Percentiles rank a stretch among this genome's conserved stretches.
Evolutionary conservation across 2,888 invertebrate genomes (phyloP).

Genomic region (Pegoplata infirma): DNA sequence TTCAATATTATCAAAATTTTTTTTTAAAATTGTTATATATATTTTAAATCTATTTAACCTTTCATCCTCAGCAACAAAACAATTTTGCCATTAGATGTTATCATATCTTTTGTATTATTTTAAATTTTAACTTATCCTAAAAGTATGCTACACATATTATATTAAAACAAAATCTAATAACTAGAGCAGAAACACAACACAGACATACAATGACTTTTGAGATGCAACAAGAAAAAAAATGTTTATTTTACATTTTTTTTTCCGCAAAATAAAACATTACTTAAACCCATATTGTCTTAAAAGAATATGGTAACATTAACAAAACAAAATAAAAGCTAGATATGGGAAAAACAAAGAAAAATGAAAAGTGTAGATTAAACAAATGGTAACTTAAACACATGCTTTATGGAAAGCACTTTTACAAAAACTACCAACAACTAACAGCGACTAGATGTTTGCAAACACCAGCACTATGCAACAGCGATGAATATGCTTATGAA

Average conservation of each 20-base stretch:
- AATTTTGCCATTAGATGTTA: no score
- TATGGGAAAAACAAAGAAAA: constrained; percentile 11
- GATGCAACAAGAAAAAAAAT: constrained; percentile 31
- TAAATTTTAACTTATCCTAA: constrained; percentile 5
- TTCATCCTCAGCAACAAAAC: not conserved
- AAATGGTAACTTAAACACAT: constrained; percentile 33
- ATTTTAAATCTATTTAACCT: not conserved
- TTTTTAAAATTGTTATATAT: not conserved
- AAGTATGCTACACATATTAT: constrained; percentile 10
- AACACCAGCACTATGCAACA: not conserved
- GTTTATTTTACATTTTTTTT: not conserved
- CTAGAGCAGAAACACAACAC: constrained; percentile 41
- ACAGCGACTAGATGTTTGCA: not conserved
- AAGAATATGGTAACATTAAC: constrained; percentile 16
- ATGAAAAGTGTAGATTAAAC: constrained; percentile 38
- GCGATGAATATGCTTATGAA: not conserved
- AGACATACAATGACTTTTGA: constrained; percentile 5
- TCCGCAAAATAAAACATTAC: not conserved
- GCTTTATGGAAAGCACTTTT: no score
- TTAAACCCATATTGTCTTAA: constrained; percentile 31
- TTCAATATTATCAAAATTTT: not conserved
- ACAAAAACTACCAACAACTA: not conserved
- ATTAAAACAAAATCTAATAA: constrained; percentile 15
- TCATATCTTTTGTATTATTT: constrained; percentile 10
- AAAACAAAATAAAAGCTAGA: not conserved